These are phyloP conservation scores for Desoria tigrina DNA, from an alignment of 2,888 invertebrate genomes.

Conservation along the genomic window DNA sequence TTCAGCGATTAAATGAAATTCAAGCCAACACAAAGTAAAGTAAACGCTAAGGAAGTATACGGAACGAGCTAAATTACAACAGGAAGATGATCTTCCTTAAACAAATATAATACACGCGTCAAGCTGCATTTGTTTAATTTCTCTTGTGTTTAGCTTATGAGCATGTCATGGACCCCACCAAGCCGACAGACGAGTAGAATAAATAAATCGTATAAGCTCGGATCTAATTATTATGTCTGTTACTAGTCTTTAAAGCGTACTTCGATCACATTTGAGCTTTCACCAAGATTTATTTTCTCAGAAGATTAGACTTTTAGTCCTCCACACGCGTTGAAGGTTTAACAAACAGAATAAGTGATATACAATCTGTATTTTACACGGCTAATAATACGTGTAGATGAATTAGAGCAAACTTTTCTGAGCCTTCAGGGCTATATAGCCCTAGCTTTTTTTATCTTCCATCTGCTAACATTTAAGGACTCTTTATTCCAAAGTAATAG, in stretches of 20 bases:
- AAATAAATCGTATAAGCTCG: constrained; percentile 21
- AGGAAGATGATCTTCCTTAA: too few species aligned
- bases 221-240: constrained; percentile 17
- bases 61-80: too few species aligned
- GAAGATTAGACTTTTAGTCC: constrained; percentile 1
- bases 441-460: not conserved
- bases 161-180: not conserved
- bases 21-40: too few species aligned
- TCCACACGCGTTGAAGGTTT: constrained; percentile 1
- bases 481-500: not conserved
- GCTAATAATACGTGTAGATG: too few species aligned
- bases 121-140: too few species aligned
- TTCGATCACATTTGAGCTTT: constrained; percentile 21
- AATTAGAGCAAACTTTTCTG: not conserved
- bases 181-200: constrained; percentile 21
- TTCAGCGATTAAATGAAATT: too few species aligned
- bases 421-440: constrained; percentile 1
- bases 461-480: constrained; percentile 1
- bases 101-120: too few species aligned
- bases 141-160: too few species aligned
- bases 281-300: constrained; percentile 23
- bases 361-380: too few species aligned
- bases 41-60: too few species aligned
- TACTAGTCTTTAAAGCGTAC: constrained; percentile 1
- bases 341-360: too few species aligned